Percentiles rank a stretch among this genome's conserved stretches.
Evolutionary conservation across 2,888 invertebrate genomes (phyloP).

Genomic region (Pinctada fucata): DNA sequence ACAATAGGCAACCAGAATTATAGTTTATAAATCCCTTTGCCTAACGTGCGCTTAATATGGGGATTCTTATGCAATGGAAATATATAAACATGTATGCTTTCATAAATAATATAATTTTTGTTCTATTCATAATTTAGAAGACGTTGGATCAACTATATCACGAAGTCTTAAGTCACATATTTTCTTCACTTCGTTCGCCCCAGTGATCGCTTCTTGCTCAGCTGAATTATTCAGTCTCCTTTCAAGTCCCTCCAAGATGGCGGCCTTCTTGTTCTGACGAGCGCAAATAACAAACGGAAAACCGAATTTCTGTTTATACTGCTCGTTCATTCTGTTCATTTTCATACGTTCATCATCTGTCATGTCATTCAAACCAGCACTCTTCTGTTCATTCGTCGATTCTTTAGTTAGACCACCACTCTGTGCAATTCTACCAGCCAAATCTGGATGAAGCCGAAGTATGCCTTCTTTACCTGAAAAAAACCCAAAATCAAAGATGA

Average conservation of each 20-base stretch:
- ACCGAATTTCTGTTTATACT: conserved; percentile 59
- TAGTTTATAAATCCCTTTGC: too few species aligned
- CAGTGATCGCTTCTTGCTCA: conserved; percentile 50
- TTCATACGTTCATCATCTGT: conserved; percentile 45
- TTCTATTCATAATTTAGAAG: too few species aligned
- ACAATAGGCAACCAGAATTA: too few species aligned
- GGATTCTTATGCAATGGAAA: too few species aligned
- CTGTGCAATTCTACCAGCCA: conserved; percentile 55
- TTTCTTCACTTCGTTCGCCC: conserved; percentile 61
- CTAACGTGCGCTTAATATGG: too few species aligned
- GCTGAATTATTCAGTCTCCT: conserved; percentile 44
- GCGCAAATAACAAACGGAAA: conserved; percentile 67
- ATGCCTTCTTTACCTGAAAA: conserved; percentile 59
- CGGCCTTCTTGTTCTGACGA: conserved; percentile 60
- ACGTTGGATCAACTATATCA: conserved; percentile 43
- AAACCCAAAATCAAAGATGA: too few species aligned
- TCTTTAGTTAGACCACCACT: conserved; percentile 52
- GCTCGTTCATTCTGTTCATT: conserved; percentile 48
- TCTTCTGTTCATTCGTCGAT: conserved; percentile 53
- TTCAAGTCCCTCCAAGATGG: conserved; percentile 55
- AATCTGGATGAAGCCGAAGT: conserved; percentile 61
- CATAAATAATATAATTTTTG: too few species aligned
- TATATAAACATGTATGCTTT: too few species aligned
- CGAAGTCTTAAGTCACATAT: conserved; percentile 54
- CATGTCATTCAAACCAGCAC: conserved; percentile 52